These are phyloP conservation scores for Circaetus cinerascens DNA, from an alignment of 2,113 vertebrate species.

Conservation along the genomic window DNA sequence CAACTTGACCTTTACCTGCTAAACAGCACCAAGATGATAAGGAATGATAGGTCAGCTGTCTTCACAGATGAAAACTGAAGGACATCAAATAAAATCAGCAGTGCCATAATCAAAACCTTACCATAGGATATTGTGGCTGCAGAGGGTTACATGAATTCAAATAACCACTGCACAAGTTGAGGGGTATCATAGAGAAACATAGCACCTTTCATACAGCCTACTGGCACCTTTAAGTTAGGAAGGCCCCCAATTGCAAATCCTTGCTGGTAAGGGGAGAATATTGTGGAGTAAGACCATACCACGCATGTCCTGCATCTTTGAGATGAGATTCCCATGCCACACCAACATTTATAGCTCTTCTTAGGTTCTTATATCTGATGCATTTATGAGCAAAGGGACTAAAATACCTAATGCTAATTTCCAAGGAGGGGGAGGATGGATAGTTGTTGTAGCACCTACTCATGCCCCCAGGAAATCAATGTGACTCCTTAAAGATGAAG, in stretches of 20 bases:
- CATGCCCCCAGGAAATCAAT: neutral
- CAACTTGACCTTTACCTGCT: neutral
- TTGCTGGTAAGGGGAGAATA: neutral
- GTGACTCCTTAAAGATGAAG: neutral
- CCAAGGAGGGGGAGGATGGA: neutral
- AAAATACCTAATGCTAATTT: neutral
- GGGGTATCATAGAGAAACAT: neutral
- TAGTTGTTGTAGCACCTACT: neutral
- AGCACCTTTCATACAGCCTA: neutral
- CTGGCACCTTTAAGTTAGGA: neutral
- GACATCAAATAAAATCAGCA: neutral
- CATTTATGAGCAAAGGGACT: neutral
- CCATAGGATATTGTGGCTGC: neutral
- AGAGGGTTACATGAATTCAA: neutral
- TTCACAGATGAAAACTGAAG: neutral
- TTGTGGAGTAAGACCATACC: neutral
- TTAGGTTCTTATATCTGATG: neutral
- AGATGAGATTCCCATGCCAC: neutral
- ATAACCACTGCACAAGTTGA: neutral
- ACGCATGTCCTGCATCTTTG: fast-evolving
- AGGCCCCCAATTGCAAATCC: neutral
- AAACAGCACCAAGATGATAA: neutral
- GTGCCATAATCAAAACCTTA: neutral
- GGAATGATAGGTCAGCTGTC: neutral
- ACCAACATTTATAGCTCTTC: neutral